Evolutionary conservation across 2,797 vertebrate genomes (phyloP).

Genomic region (Poeciliopsis infans): DNA sequence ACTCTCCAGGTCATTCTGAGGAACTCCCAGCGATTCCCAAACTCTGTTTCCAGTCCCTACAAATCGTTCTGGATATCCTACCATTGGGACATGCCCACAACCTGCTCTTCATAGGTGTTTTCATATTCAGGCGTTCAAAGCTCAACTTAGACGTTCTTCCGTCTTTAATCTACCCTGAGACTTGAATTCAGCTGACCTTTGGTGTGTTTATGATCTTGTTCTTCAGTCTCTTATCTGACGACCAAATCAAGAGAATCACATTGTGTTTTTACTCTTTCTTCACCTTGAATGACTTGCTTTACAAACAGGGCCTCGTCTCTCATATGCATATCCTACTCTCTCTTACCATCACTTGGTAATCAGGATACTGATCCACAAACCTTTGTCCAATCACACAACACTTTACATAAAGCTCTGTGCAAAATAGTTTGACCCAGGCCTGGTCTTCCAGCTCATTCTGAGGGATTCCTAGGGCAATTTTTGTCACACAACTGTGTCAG

Average conservation of each 20-base stretch:
- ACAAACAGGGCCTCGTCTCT: not conserved
- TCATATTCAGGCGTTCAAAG: not conserved
- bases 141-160: not conserved
- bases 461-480: too few species aligned
- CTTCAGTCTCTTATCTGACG: not conserved
- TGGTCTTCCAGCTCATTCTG: too few species aligned
- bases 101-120: not conserved
- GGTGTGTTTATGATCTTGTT: not conserved
- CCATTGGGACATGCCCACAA: not conserved
- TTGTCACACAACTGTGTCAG: too few species aligned
- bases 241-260: not conserved
- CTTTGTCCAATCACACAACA: too few species aligned
- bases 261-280: not conserved
- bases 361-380: not conserved
- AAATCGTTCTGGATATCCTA: not conserved
- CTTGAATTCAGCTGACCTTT: not conserved
- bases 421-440: too few species aligned
- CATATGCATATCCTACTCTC: not conserved
- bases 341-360: not conserved
- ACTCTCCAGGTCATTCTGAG: not conserved
- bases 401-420: too few species aligned
- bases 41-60: not conserved
- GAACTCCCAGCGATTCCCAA: not conserved
- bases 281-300: not conserved
- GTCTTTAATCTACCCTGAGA: not conserved